A percentile compares a stretch with the other conserved stretches of the same genome.
phyloP scores from a whole-genome alignment of 2,113 vertebrate genomes.

The Halichoeres trimaculatus region DNA sequence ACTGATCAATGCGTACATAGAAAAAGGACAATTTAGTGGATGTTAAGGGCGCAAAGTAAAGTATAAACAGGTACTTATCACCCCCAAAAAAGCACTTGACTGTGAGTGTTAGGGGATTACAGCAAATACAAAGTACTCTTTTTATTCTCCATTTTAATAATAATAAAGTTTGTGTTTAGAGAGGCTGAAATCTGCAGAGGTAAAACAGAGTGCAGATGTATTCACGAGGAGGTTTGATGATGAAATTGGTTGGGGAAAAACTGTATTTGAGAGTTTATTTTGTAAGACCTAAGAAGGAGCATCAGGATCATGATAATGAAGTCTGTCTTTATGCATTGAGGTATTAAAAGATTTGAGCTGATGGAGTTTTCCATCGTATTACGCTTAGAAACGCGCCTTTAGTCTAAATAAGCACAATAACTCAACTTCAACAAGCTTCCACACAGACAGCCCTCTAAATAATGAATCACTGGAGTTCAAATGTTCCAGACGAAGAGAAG shows the following conservation, averaged over 20 bases:
- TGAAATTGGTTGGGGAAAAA: too few species aligned
- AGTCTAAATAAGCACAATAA: background rate
- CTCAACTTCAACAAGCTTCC: background rate
- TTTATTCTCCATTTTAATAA: background rate
- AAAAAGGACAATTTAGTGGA: constrained; percentile 24
- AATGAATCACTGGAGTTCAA: background rate
- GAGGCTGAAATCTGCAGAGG: too few species aligned
- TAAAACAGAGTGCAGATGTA: too few species aligned
- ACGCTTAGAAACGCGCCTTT: background rate
- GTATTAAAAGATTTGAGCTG: background rate
- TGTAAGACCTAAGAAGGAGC: too few species aligned
- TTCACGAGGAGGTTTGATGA: too few species aligned
- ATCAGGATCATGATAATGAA: background rate
- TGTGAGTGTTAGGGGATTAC: background rate
- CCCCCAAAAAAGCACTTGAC: background rate
- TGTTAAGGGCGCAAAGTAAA: background rate
- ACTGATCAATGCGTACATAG: constrained; percentile 13
- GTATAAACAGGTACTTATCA: background rate
- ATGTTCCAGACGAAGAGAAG: background rate
- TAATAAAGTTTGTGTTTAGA: too few species aligned
- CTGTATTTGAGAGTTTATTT: too few species aligned
- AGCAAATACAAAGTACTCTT: background rate
- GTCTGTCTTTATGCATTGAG: background rate
- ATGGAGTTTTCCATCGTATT: background rate
- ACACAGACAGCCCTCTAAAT: background rate